Evolutionary conservation across 1,140 invertebrate species (phyloP).

Genomic region (Phocides pigmalion): DNA sequence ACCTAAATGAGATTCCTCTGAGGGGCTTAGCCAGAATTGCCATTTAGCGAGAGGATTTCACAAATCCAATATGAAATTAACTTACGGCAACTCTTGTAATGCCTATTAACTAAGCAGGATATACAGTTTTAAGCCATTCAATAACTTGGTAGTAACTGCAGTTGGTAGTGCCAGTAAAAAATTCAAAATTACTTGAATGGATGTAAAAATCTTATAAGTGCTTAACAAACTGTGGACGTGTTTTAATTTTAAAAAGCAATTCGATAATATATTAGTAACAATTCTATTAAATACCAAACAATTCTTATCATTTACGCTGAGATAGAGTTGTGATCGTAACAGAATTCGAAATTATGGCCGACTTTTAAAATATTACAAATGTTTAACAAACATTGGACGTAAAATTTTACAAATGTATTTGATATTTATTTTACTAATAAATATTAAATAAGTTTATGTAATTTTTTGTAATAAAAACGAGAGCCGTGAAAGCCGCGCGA

Average conservation of each 20-base stretch:
- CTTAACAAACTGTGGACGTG: not conserved
- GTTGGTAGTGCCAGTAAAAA: no score
- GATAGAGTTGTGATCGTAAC: no score
- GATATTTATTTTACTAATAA: not conserved
- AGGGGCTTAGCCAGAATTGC: constrained; percentile 48
- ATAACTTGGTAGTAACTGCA: not conserved
- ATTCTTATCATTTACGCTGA: no score
- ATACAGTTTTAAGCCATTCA: constrained; percentile 22
- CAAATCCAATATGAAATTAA: constrained; percentile 56
- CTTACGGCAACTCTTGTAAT: constrained; percentile 24
- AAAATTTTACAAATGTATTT: no score
- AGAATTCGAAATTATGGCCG: no score
- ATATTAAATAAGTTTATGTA: not conserved
- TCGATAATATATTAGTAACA: no score
- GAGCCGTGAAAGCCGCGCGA: not conserved
- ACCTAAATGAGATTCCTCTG: constrained; percentile 57
- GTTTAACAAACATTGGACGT: no score
- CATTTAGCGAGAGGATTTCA: constrained; percentile 53
- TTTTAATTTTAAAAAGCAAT: no score
- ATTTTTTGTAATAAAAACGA: not conserved
- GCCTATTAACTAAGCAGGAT: constrained; percentile 30
- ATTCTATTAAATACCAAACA: no score
- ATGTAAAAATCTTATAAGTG: no score
- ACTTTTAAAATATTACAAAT: no score
- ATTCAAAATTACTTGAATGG: no score